These are phyloP conservation scores for Ctenopoma multispine DNA, from an alignment of 2,797 vertebrate species.

Conservation along the genomic window DNA sequence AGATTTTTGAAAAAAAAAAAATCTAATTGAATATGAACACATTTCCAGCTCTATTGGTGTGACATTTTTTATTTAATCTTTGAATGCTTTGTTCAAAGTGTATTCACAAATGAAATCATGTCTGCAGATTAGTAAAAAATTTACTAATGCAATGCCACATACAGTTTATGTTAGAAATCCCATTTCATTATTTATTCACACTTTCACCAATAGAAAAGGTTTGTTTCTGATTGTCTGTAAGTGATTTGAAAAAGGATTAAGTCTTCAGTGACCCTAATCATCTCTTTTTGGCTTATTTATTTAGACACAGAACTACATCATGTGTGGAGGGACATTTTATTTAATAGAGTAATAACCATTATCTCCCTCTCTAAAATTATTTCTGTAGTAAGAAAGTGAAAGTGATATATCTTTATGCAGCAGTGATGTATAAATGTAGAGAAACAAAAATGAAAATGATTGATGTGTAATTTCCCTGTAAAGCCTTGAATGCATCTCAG, in stretches of 20 bases:
- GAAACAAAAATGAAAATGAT: constrained; percentile 15
- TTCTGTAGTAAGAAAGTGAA: constrained; percentile 7
- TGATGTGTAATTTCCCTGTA: constrained; percentile 28
- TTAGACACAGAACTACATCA: constrained; percentile 25
- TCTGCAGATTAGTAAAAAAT: constrained; percentile 70
- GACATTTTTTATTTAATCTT: constrained; percentile 55
- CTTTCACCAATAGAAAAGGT: constrained; percentile 55
- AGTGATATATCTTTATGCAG: constrained; percentile 13
- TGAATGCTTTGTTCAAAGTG: constrained; percentile 72
- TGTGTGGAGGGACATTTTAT: constrained; percentile 43
- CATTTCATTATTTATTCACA: constrained; percentile 76
- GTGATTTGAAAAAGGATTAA: background rate
- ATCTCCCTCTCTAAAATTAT: background rate
- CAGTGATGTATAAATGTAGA: constrained; percentile 12
- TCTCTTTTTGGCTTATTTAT: constrained; percentile 15
- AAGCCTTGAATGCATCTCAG: constrained; percentile 44
- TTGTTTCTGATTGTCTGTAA: constrained; percentile 73
- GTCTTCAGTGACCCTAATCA: background rate
- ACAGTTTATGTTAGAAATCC: constrained; percentile 57
- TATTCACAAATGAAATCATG: constrained; percentile 62
- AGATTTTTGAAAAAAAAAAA: constrained; percentile 52
- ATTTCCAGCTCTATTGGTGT: constrained; percentile 59
- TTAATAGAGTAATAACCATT: constrained; percentile 34
- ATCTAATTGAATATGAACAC: constrained; percentile 51
- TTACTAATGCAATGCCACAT: constrained; percentile 75